Evolutionary conservation across 2,113 vertebrate species (phyloP), one percentile per base, ranked within the genome.

Genomic region (Ia io): DNA sequence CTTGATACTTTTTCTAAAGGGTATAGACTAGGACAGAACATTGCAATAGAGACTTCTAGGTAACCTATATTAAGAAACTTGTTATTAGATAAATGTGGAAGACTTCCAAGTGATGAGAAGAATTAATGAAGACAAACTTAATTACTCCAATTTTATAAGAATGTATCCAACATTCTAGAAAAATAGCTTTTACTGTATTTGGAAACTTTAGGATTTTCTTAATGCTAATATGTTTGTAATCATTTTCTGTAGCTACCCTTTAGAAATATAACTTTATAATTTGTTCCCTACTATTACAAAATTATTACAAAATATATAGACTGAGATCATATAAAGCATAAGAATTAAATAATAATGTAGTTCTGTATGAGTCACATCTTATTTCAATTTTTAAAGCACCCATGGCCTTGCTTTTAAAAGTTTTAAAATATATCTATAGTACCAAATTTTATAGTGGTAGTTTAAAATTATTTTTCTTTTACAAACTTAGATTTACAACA

Each of bases 391-490:
- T 95, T 42, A 44, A 88, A 65, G 84, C 10, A 47, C 3, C 12
- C 44, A 56, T 88, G 13, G 9, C 35, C 86, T 89, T 90, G 44
- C 30, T 79, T 84, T 82, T 80, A 82, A 87, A 91, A 71, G 11
- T 63, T 69, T 79, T 13, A 70, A 70, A 84, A 88, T 91, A 30
- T 87, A 37, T 18, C 20, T 56, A 17, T 53, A n/a, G 6, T 93
- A 59, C 28, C 84, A 8, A 69, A 77, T 28, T 47, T 88, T 94
- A 89, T 12, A 2, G 73, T 85, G 56, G 30, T 56, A 86, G 23
- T 82, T 88, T 76, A 94, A 88, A 84, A 73, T 78, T 71, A 32
- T 6, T 37, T 88, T 95, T 87, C 49, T 6, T 79, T 70, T 92
- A n/a, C 76, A 76, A 86, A 63, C 14, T 61, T 80, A 85, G 10